Percentiles rank a stretch among this genome's conserved stretches.
These are phyloP conservation scores for Hyperoplus immaculatus DNA, from an alignment of 2,797 vertebrate genomes.

Conservation along the genomic window DNA sequence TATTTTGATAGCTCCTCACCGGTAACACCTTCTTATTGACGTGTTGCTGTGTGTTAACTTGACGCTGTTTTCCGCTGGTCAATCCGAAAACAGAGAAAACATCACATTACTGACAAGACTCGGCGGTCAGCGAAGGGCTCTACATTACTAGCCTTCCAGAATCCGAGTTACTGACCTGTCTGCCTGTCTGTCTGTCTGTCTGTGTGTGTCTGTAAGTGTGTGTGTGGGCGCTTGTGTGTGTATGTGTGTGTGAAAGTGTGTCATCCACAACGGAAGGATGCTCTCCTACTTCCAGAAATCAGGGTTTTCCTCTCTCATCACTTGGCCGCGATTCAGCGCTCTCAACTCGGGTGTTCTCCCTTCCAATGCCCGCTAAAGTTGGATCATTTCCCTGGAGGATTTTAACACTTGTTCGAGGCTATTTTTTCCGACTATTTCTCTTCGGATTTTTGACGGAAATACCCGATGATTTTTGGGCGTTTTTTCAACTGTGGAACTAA, in stretches of 20 bases:
- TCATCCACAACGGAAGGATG: slow-evolving; percentile 53
- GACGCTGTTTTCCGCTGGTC: slow-evolving; percentile 22
- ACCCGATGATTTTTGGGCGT: not conserved
- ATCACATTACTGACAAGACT: slow-evolving; percentile 40
- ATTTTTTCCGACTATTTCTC: not conserved
- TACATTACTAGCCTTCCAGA: not conserved
- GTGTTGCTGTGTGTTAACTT: not conserved
- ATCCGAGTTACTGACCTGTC: slow-evolving; percentile 12
- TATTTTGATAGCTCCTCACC: slow-evolving; percentile 6
- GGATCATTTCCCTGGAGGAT: slow-evolving; percentile 43
- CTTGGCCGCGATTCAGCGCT: slow-evolving; percentile 65
- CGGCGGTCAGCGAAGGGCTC: slow-evolving; percentile 54
- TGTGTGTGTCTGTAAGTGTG: not conserved
- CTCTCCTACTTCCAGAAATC: slow-evolving; percentile 55
- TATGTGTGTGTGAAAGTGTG: not conserved
- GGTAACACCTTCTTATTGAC: slow-evolving; percentile 4
- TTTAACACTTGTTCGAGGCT: slow-evolving; percentile 18
- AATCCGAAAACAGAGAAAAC: slow-evolving; percentile 38
- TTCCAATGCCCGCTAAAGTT: slow-evolving; percentile 58
- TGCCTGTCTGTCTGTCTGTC: not conserved
- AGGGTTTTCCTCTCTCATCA: slow-evolving; percentile 53
- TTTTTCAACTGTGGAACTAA: slow-evolving; percentile 27
- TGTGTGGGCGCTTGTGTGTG: slow-evolving; percentile 2
- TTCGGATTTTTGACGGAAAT: slow-evolving; percentile 14
- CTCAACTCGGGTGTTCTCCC: slow-evolving; percentile 34